Percentiles rank a stretch among this genome's conserved stretches.
These are phyloP conservation scores for Simalia tracyae DNA, from an alignment of 2,797 vertebrate species.

Conservation along the genomic window DNA sequence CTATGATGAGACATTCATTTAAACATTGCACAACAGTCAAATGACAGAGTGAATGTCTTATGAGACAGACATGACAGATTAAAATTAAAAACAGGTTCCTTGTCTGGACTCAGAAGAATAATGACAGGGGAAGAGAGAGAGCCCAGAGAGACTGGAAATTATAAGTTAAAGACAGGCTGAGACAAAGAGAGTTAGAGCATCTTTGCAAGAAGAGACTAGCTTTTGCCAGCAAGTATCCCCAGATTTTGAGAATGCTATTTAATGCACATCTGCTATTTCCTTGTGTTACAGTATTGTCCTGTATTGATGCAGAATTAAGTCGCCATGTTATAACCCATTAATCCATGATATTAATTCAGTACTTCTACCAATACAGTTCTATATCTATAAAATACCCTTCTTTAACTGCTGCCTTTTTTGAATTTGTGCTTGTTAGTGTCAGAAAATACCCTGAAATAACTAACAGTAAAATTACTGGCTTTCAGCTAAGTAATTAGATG, in stretches of 20 bases:
- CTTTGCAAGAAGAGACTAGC: conserved; percentile 45
- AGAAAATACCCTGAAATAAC: neutral
- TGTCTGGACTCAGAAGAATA: conserved; percentile 46
- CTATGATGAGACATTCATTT: conserved; percentile 55
- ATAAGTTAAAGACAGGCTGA: conserved; percentile 60
- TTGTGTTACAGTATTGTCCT: conserved; percentile 16
- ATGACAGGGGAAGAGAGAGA: conserved; percentile 6
- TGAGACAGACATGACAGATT: conserved; percentile 63
- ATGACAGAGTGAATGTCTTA: conserved; percentile 61
- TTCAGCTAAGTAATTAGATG: neutral
- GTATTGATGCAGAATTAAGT: conserved; percentile 6
- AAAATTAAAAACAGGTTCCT: conserved; percentile 66
- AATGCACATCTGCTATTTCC: conserved; percentile 31
- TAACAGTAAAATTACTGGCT: neutral
- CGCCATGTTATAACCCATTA: neutral
- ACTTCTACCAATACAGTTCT: neutral
- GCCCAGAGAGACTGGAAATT: neutral
- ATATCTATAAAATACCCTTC: neutral
- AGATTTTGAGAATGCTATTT: conserved; percentile 38
- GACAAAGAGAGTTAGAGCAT: conserved; percentile 37
- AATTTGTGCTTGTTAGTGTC: neutral
- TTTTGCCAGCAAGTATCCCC: conserved; percentile 44
- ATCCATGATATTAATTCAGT: conserved; percentile 3
- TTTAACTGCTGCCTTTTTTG: neutral
- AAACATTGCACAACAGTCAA: conserved; percentile 62